Percentiles rank a stretch among this genome's conserved stretches.
These are phyloP conservation scores for Actinopyga echinites DNA, from an alignment of 53 echinoderm and acorn worm genomes.

Conservation along the genomic window DNA sequence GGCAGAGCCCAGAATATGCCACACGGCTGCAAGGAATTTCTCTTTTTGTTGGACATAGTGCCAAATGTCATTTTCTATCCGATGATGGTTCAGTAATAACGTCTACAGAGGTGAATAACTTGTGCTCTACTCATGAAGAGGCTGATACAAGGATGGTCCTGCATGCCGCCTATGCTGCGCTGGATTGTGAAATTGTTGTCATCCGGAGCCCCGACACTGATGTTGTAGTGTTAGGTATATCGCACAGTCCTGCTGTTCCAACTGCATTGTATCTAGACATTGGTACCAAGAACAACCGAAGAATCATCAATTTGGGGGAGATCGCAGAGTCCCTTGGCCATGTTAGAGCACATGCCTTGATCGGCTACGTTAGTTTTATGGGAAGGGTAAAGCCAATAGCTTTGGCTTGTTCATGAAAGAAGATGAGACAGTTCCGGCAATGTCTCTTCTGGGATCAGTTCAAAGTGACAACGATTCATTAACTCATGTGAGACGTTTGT, in stretches of 20 bases:
- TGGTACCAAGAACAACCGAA: constrained; percentile 4
- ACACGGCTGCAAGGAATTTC: neutral
- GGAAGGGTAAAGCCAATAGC: neutral
- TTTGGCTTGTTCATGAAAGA: neutral
- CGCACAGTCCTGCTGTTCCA: neutral
- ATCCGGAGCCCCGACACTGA: constrained; percentile 4
- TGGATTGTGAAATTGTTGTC: neutral
- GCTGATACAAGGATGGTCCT: neutral
- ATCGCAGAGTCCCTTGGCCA: neutral
- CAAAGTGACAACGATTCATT: neutral
- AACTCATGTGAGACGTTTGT: neutral
- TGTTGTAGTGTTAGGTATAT: neutral
- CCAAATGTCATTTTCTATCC: neutral
- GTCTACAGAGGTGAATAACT: neutral
- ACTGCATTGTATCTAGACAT: neutral
- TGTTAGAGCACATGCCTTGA: neutral
- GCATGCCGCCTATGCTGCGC: neutral
- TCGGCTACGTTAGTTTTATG: neutral
- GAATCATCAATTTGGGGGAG: neutral
- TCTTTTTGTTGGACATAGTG: constrained; percentile 2
- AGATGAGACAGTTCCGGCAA: neutral
- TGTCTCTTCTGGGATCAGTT: neutral
- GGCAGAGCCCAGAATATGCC: neutral
- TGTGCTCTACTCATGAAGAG: constrained; percentile 1
- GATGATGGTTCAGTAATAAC: neutral